Evolutionary conservation across 2,797 vertebrate genomes (phyloP).

Genomic region (Poeciliopsis turneri): DNA sequence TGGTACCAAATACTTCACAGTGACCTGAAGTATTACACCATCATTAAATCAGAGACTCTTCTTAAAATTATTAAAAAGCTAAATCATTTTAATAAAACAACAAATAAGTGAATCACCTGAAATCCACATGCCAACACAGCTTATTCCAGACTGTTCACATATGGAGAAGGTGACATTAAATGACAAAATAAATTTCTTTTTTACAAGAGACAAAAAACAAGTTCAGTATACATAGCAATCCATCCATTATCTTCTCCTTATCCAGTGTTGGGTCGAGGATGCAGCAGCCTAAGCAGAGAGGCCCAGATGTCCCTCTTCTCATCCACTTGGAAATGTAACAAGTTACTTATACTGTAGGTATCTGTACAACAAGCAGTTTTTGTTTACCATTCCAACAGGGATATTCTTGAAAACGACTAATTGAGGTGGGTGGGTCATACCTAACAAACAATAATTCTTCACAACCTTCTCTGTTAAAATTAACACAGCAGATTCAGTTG

Average conservation of each 20-base stretch:
- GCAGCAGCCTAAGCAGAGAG: neutral
- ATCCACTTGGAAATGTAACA: slow-evolving; percentile 14
- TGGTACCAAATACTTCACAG: neutral
- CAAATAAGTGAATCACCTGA: slow-evolving; percentile 53
- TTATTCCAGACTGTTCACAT: slow-evolving; percentile 26
- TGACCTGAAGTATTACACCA: neutral
- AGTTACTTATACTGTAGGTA: slow-evolving; percentile 8
- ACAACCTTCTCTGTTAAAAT: neutral
- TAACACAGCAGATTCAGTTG: slow-evolving; percentile 10
- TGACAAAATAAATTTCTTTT: neutral
- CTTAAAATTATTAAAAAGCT: slow-evolving; percentile 16
- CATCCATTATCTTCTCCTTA: neutral
- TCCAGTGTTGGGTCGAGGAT: neutral
- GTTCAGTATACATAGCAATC: slow-evolving; percentile 25
- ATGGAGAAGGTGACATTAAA: slow-evolving; percentile 40
- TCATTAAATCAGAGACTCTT: neutral
- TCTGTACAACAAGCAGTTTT: slow-evolving; percentile 21
- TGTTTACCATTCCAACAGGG: slow-evolving; percentile 26
- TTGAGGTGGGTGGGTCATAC: neutral
- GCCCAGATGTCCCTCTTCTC: neutral
- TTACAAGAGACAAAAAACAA: slow-evolving; percentile 4
- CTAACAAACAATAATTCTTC: neutral
- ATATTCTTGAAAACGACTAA: slow-evolving; percentile 22
- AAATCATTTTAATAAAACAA: slow-evolving; percentile 70
- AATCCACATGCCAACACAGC: slow-evolving; percentile 48